Conservation (phyloP, 2,888 invertebrate species). For the Hymenopus coronatus region DNA sequence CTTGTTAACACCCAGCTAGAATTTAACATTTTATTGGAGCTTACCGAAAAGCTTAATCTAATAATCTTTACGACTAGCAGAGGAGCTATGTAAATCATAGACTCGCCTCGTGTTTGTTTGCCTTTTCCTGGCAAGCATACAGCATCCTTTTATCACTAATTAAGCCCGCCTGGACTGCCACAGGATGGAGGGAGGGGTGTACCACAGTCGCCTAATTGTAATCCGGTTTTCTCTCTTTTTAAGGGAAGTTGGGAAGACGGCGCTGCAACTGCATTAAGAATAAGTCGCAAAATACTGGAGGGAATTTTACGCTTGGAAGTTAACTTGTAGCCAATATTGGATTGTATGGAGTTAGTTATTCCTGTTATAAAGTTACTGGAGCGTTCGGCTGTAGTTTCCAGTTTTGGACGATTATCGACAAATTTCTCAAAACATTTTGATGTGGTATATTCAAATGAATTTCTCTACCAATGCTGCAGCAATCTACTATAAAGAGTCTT, state of each 20-base stretch:
- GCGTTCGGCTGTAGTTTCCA: no score
- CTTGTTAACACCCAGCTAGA: background rate
- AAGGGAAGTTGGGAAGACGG: background rate
- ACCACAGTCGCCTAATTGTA: background rate
- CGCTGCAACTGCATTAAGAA: background rate
- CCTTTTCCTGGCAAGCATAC: background rate
- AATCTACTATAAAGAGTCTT: no score
- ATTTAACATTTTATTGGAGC: conserved; percentile 11
- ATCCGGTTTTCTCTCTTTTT: background rate
- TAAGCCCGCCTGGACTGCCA: background rate
- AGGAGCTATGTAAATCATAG: conserved; percentile 13
- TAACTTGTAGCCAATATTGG: background rate
- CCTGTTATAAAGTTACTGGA: no score
- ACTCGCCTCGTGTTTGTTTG: conserved; percentile 14
- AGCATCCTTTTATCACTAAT: conserved; percentile 8
- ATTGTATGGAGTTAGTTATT: background rate
- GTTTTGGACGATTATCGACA: no score
- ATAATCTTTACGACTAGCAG: background rate
- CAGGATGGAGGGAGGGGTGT: background rate
- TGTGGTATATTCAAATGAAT: no score
- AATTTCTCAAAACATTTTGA: no score
- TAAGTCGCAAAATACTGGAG: background rate
- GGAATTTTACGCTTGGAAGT: background rate
- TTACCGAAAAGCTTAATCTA: background rate
- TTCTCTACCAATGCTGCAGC: no score